Base-by-base conservation (phyloP, 2,797 vertebrate genomes). In the Ataeniobius toweri region DNA sequence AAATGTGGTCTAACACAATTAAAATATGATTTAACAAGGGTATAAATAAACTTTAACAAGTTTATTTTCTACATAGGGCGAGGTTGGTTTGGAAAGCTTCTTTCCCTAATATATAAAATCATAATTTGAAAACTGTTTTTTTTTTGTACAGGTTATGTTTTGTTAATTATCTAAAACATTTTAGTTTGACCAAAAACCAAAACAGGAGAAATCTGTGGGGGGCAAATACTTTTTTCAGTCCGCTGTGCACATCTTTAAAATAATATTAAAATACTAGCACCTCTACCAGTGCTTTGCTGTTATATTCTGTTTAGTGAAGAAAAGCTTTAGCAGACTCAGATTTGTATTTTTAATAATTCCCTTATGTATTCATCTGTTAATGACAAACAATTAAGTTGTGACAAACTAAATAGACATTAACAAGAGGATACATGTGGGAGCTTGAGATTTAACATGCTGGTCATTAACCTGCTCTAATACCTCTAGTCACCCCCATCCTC, bases 381-480 rank as follows among this genome's bases (percentile, higher is more conserved):
- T 16, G 18, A 65, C 2, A 20, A 44, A 46, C 41, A 69, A 68
- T 68, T 46, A 68, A 69, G 26, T 31, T 24, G 39, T 26, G 39
- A 69, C 41, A 14, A 69, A n/a, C 22, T 46, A 16, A 13, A 46
- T 26, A n/a, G 5, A n/a, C 67, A 24, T 6, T 44, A 20, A 39
- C 31, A 65, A 65, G 61, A 36, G 3, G 12, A 44, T 69, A 26
- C 67, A 46, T n/a, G n/a, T 41, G 41, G 24, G 67, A 44, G 24
- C 22, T 69, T 6, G n/a, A 46, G 67, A 26, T 16, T 69, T n/a
- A 69, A 14, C 67, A 44, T 1, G 5, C 6, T 44, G 41, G 67
- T 69, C 39, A 69, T 69, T 69, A 88, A 77, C 77, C 46, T 56
- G 44, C 24, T 61, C 44, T 28, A 31, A 3, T 59, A 48, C 53